These are phyloP conservation scores for Hypomesus transpacificus DNA, from an alignment of 2,113 vertebrate genomes.

Conservation along the genomic window DNA sequence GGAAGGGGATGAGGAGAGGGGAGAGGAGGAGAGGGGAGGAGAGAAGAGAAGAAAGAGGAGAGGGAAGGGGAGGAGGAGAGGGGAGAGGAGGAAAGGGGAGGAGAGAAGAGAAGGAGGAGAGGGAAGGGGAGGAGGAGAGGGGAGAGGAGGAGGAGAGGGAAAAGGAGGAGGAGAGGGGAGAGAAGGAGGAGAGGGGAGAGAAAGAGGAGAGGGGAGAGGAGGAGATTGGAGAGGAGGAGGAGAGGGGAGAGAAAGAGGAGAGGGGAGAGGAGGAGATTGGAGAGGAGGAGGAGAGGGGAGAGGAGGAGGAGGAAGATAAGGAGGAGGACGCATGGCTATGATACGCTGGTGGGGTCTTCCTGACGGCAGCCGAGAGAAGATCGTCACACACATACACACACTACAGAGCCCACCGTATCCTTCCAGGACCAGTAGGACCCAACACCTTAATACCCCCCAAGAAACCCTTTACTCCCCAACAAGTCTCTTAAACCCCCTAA, in stretches of 20 bases:
- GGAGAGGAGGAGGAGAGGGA: neutral
- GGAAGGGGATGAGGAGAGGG: neutral
- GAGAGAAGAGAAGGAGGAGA: no score
- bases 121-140: no score
- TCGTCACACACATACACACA: neutral
- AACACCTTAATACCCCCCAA: neutral
- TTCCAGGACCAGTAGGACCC: neutral
- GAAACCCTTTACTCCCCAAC: neutral
- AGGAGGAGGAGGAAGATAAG: neutral
- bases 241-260: no score
- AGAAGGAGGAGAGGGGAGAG: no score
- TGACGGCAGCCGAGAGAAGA: neutral
- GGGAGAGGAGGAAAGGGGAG: no score
- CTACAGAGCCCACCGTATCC: neutral
- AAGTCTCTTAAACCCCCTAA: neutral
- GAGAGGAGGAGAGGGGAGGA: neutral
- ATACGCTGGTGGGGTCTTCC: no score
- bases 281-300: no score
- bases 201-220: no score
- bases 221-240: no score
- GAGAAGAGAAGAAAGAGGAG: neutral
- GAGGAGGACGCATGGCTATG: no score
- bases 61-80: no score
- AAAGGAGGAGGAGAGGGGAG: neutral
- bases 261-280: no score